Base-by-base conservation (phyloP, 2,113 vertebrate species). In the Todiramphus saurophagus region DNA sequence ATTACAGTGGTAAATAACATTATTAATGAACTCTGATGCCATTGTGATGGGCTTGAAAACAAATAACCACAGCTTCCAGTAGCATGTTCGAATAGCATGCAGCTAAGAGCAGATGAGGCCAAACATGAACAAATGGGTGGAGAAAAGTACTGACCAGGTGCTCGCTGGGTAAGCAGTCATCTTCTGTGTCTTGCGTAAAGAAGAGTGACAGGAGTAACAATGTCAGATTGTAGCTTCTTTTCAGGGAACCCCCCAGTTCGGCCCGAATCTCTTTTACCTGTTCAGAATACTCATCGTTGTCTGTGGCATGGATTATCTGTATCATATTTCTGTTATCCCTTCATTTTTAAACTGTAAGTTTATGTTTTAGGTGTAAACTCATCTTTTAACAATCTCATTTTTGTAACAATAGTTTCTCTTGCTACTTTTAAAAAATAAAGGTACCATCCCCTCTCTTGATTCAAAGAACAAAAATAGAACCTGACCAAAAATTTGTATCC, bases 51-150 rank as follows among this genome's bases (percentile, higher is more conserved):
- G 53, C 88, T 90, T 92, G 84, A 77, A 86, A 95, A 95, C 89
- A 96, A 91, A 93, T 96, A 96, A 84, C 74, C 77, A 53, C 7
- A 0, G 83, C 83, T 87, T 89, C 94, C 75, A 78, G 37, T 37
- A 97, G 87, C 2, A 1, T 75, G 81, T 91, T 89, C 91, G 86
- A 94, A 66, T 84, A 94, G 93, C 43, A 30, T 63, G 80, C 60
- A 55, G 70, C 66, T 84, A 59, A 11, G 48, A 91, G 73, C 80
- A 89, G 83, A 84, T 82, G 87, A 95, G 94, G 93, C 94, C 81
- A 87, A 94, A 87, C 81, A 53, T 84, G 93, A 84, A 79, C 69
- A 93, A 77, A 82, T 53, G 74, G 2, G 66, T 82, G 74, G 77
- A 79, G 84, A 66, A 80, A 94, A 89, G 68, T 39, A 28, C 53